phyloP scores from a whole-genome alignment of 2,797 vertebrate species.

The Taeniopygia guttata region DNA sequence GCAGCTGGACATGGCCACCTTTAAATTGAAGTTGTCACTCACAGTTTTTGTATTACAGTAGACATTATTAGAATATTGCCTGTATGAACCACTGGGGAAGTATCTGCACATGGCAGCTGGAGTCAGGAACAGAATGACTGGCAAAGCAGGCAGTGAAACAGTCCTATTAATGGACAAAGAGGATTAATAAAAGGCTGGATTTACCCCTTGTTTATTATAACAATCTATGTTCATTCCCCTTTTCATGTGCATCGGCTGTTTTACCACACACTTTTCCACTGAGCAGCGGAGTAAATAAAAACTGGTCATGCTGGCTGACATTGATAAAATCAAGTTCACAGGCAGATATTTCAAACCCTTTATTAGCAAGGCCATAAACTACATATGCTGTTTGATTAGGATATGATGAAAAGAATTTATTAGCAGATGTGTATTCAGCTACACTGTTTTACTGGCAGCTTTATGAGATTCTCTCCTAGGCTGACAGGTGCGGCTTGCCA shows the following conservation, averaged over 20 bases:
- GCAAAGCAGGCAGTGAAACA: not conserved
- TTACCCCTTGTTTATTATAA: not conserved
- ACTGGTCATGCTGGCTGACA: constrained; percentile 7
- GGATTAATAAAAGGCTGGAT: not conserved
- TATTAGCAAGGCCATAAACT: constrained; percentile 56
- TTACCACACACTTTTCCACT: constrained; percentile 30
- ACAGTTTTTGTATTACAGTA: not conserved
- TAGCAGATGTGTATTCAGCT: constrained; percentile 70
- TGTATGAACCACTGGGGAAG: not conserved
- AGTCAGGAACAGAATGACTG: not conserved
- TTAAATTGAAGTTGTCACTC: not conserved
- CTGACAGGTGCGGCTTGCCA: constrained; percentile 67
- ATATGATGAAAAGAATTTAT: constrained; percentile 80
- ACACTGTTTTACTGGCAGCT: constrained; percentile 66
- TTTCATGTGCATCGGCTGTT: not conserved
- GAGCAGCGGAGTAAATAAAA: constrained; percentile 30
- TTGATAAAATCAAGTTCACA: constrained; percentile 63
- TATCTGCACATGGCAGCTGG: not conserved
- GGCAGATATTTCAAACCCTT: constrained; percentile 59
- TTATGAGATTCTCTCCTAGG: constrained; percentile 69
- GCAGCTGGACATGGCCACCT: not conserved
- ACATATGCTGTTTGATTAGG: constrained; percentile 72
- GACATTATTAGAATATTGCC: not conserved
- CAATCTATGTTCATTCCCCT: not conserved
- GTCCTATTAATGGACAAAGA: not conserved